Conservation (phyloP, 2,113 vertebrate genomes). For the Laterallus jamaicensis region DNA sequence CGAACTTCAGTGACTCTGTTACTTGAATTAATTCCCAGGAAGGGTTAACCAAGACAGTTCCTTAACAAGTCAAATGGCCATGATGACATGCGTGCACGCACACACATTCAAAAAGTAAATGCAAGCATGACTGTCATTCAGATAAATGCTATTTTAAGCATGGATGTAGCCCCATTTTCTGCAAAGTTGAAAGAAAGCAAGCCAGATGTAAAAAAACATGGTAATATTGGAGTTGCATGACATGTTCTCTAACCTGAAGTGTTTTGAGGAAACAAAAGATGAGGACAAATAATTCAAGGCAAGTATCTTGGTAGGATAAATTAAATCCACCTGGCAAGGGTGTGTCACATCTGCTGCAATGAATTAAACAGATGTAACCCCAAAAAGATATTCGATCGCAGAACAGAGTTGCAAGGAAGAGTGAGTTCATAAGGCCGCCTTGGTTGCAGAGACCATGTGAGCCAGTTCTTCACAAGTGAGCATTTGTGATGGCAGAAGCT, state of each 20-base stretch:
- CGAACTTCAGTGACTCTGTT: background rate
- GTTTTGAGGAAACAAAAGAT: background rate
- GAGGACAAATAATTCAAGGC: background rate
- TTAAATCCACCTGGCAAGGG: background rate
- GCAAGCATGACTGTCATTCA: background rate
- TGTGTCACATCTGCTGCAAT: background rate
- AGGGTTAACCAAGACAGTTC: conserved; percentile 13
- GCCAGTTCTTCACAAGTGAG: background rate
- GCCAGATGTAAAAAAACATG: background rate
- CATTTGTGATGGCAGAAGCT: fast-evolving
- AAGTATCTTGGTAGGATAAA: background rate
- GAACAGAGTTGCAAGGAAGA: background rate
- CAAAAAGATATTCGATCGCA: background rate
- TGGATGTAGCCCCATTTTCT: background rate
- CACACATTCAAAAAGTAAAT: background rate
- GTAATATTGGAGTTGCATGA: background rate
- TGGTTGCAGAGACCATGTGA: background rate
- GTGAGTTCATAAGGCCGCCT: fast-evolving
- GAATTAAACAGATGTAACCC: background rate
- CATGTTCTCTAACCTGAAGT: fast-evolving
- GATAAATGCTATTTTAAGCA: background rate
- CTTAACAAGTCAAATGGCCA: background rate
- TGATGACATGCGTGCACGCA: background rate
- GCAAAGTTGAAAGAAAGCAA: background rate
- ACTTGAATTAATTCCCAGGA: background rate